Evolutionary conservation across 2,113 vertebrate species (phyloP), one percentile per base, ranked within the genome.

Genomic region (Antigone vipio): DNA sequence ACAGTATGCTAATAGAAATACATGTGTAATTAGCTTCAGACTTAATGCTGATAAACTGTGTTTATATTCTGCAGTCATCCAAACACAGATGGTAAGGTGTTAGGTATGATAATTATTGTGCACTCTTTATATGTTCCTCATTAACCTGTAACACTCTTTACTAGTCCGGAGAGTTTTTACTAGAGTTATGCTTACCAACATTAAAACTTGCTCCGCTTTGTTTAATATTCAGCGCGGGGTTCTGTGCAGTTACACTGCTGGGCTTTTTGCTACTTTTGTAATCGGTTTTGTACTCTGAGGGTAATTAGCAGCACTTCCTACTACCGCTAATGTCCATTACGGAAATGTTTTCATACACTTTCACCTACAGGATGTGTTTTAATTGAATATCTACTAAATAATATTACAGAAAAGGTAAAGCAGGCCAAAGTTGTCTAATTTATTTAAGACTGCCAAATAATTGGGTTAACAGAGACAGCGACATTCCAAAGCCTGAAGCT

Each of bases 311-410:
- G 78, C 83, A 32, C 71, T 94, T 85, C 85, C 58, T 82, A 45
- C 77, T 44, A 30, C 74, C 59, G 6, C 92, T 40, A 24, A 35
- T 75, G 88, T 76, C 89, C 83, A 2, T 49, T 18, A 17, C 45
- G 34, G 94, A 85, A 84, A 92, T 85, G 85, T 93, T 95, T 96
- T 21, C 85, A 23, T 93, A 56, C 91, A 85, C 91, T 94, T 91
- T 96, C 95, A 97, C 94, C 92, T 95, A 75, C 92, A 85, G 95
- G 88, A 96, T 91, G 86, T 92, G 83, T 78, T 92, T 92, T 86
- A 89, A 97, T 97, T 91, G 84, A 97, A 17, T 85, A 79, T 20
- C 86, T 93, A 40, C 86, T 53, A 89, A 89, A 87, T 89, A 75
- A 91, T 92, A 78, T 86, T 91, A 67, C 85, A 84, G 92, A 13